Percentiles rank a stretch among this genome's conserved stretches.
phyloP scores from a whole-genome alignment of 2,113 vertebrate genomes.

The Cyanoliseus patagonus region DNA sequence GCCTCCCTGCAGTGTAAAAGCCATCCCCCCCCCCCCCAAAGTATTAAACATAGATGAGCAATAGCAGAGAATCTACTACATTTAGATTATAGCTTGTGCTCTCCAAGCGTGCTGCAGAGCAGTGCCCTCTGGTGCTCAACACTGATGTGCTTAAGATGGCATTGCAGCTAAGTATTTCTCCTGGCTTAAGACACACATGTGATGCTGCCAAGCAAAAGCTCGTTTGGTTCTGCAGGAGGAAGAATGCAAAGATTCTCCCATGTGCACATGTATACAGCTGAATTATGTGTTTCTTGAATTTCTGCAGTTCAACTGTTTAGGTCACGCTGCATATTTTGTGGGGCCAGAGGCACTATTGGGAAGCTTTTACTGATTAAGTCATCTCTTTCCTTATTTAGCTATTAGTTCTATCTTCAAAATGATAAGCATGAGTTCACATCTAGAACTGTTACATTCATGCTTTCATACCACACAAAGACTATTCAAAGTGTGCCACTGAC shows the following conservation, averaged over 20 bases:
- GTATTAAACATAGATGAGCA: not conserved
- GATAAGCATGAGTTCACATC: not conserved
- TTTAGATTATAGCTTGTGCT: not conserved
- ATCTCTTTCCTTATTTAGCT: not conserved
- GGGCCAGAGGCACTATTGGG: not conserved
- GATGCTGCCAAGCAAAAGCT: not conserved
- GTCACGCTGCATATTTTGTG: not conserved
- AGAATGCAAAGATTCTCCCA: not conserved
- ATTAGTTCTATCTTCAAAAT: not conserved
- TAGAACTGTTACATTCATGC: not conserved
- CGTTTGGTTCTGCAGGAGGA: not conserved
- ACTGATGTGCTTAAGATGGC: not conserved
- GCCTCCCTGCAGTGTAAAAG: not conserved
- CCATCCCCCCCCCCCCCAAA: not conserved
- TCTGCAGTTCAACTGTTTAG: not conserved
- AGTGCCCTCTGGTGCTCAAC: constrained; percentile 49
- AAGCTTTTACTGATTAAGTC: not conserved
- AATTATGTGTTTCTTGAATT: not conserved
- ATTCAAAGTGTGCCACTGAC: not conserved
- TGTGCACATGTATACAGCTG: not conserved
- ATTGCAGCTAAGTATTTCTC: not conserved
- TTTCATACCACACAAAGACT: not conserved
- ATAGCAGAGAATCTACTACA: not conserved
- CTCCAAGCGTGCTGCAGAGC: not conserved
- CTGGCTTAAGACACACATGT: not conserved